Evolutionary conservation across 1,140 invertebrate genomes (phyloP).

Genomic region (Trichogramma pretiosum): DNA sequence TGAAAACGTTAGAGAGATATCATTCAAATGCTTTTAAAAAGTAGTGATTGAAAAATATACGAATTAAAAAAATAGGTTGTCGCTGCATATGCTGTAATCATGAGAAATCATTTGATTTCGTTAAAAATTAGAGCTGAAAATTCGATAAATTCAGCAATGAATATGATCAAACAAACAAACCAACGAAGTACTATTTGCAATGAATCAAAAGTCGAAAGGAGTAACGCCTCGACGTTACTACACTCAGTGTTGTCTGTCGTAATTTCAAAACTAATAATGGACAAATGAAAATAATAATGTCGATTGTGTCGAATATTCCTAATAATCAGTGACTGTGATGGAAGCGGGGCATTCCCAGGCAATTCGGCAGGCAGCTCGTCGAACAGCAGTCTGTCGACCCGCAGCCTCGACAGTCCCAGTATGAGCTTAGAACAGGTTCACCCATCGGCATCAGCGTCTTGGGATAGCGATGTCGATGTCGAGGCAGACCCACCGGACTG

Average conservation of each 20-base stretch:
- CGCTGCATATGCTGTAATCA: slow-evolving; percentile 9
- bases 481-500: slow-evolving; percentile 71
- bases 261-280: no score
- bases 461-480: slow-evolving; percentile 74
- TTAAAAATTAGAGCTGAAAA: no score
- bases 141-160: no score
- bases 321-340: slow-evolving; percentile 37
- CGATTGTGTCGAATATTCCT: no score
- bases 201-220: slow-evolving; percentile 5
- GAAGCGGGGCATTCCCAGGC: slow-evolving; percentile 35
- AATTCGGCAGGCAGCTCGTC: slow-evolving; percentile 45
- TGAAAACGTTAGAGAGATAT: no score
- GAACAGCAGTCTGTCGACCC: slow-evolving; percentile 46
- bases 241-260: no score
- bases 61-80: slow-evolving; percentile 7
- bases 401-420: slow-evolving; percentile 48
- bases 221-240: no score
- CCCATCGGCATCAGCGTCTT: slow-evolving; percentile 32
- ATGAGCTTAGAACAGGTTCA: slow-evolving; percentile 50
- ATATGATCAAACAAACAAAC: no score
- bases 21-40: no score
- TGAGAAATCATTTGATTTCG: slow-evolving; percentile 10
- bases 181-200: no score
- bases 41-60: slow-evolving; percentile 8
- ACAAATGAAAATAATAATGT: no score